Evolutionary conservation across 2,888 invertebrate genomes (phyloP), one percentile per base, ranked within the genome.

Genomic region (Erebia aethiops): DNA sequence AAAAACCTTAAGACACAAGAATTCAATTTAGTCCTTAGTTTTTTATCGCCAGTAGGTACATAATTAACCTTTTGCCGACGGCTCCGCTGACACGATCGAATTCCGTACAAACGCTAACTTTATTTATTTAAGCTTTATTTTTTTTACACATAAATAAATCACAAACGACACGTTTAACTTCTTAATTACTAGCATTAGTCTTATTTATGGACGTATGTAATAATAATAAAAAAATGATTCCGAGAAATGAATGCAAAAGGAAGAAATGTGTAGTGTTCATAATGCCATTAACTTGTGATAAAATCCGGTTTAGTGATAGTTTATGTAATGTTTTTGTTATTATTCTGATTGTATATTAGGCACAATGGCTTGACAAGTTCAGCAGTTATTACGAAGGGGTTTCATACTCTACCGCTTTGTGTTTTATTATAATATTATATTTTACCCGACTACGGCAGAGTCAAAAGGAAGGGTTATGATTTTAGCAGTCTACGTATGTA

Each of bases 11-110:
- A 75, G 74, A 78, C 76, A 77, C 71, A 75, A 76, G 74, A 75
- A 78, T 75, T 77, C 75, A 77, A 79, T 79, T 79, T 75, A 74
- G 65, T 72, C 65, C 74, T 77, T 75, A 70, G 73, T 72, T 75
- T 74, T 74, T 78, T 78, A 75, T 77, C 72, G 52, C 43, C 61
- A 63, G 67, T 70, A 71, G 72, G 69, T 73, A 68, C 73, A 75
- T 77, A 74, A 76, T 68, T 70, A 71, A 69, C 70, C 72, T 71
- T 71, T 73, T 70, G 71, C 77, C 77, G 78, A 71, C 75, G 77
- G 75, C 77, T 69, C 54, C 64, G 69, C 51, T 69, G 69, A 69
- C 71, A 58, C 71, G 67, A 67, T n/a, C 67, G 69, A 69, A 73
- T 63, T 61, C 68, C 73, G 69, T 70, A 63, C 61, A 70, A 64